Evolutionary conservation across 2,113 vertebrate species (phyloP), one percentile per base, ranked within the genome.

Genomic region (Semnornis frantzii): DNA sequence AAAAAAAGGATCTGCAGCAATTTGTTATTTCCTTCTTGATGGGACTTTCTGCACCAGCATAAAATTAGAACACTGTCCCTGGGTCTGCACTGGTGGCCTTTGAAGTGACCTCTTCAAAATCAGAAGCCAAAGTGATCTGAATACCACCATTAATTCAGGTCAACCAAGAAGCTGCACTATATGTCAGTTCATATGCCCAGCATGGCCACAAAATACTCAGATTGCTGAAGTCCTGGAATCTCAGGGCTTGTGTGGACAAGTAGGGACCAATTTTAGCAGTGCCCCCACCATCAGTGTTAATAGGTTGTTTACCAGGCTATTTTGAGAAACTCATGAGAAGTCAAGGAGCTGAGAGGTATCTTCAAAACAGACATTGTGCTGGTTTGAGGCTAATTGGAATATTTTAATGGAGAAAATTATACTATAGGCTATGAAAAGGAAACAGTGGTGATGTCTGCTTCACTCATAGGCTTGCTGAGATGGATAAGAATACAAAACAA

Each of bases 261-360:
- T 31, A 88, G 70, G 65, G 55, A 81, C 63, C 91, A 90, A 90
- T 95, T 97, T 93, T 97, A 96, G 90, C 8, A 0, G 59, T 52
- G 62, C 17, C 73, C 46, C 50, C 33, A 74, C 55, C 60, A 78
- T 31, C 90, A 66, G 4, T 10, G 1, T 68, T 81, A 89, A 58
- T 78, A 91, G 80, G 87, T 93, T 95, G 93, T 94, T 97, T 95
- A 94, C 85, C 66, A 79, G 63, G 94, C 63, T 96, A 96, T 97
- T 95, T 95, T 95, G 90, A 93, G 96, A 88, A 90, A 58, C 91
- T 84, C 72, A 75, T 16, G 90, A 65, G 71, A 96, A 97, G 85
- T 94, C 83, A 93, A 90, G 58, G 44, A 57, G 34, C 69, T 94
- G 91, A 92, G 92, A 92, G 1, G 4, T 73, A 82, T 91, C 76